phyloP scores from a whole-genome alignment of 2,113 vertebrate species.

The Vanacampus margaritifer region DNA sequence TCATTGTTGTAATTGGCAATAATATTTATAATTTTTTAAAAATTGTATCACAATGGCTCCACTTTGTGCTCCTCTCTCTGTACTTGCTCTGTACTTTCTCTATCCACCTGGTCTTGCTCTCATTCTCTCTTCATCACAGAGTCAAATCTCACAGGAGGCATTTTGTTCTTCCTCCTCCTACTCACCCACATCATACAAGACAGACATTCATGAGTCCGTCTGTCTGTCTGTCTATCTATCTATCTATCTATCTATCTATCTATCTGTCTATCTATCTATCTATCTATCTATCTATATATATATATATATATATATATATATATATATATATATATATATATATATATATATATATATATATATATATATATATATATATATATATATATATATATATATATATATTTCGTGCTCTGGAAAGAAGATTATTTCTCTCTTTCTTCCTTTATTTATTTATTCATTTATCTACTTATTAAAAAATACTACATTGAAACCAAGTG shows the following conservation, averaged over 20 bases:
- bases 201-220: neutral
- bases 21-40: neutral
- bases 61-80: neutral
- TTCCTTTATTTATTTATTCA: no score
- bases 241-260: neutral
- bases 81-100: conserved; percentile 20
- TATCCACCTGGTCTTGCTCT: conserved; percentile 37
- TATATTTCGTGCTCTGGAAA: no score
- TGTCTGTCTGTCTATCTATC: neutral
- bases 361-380: no score
- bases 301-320: neutral
- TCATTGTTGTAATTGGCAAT: conserved; percentile 1
- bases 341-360: neutral
- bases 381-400: no score
- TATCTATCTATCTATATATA: neutral
- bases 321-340: neutral
- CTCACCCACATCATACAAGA: neutral
- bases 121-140: conserved; percentile 33
- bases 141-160: conserved; percentile 41
- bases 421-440: no score
- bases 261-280: neutral
- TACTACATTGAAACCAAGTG: neutral
- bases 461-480: no score
- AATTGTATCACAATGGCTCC: neutral
- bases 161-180: conserved; percentile 8